A percentile compares a stretch with the other conserved stretches of the same genome.
These are phyloP conservation scores for Cyprinodon tularosa DNA, from an alignment of 2,113 vertebrate genomes.

Conservation along the genomic window DNA sequence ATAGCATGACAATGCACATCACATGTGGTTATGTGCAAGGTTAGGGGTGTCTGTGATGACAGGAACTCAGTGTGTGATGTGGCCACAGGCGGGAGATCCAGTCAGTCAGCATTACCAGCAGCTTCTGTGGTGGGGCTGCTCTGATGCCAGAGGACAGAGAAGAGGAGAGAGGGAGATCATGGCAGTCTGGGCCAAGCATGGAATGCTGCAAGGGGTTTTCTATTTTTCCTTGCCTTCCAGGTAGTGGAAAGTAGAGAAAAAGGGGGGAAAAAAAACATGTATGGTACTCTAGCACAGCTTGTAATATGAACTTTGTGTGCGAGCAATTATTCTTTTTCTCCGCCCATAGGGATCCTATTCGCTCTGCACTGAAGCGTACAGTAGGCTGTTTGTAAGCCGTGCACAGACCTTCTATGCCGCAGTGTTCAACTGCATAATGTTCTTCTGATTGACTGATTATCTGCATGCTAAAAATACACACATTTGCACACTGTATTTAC, in stretches of 20 bases:
- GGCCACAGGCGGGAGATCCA: constrained; percentile 44
- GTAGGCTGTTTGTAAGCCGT: constrained; percentile 49
- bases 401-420: constrained; percentile 28
- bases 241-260: background rate
- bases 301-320: constrained; percentile 54
- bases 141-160: constrained; percentile 39
- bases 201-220: constrained; percentile 44
- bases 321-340: constrained; percentile 35
- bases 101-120: constrained; percentile 37
- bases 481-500: constrained; percentile 46
- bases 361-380: constrained; percentile 48
- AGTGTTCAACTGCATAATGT: constrained; percentile 54
- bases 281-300: constrained; percentile 21
- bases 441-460: constrained; percentile 62
- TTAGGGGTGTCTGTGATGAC: constrained; percentile 4
- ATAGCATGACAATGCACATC: constrained; percentile 47
- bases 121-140: constrained; percentile 37
- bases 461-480: constrained; percentile 48
- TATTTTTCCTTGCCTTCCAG: constrained; percentile 45
- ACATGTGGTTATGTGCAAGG: constrained; percentile 5
- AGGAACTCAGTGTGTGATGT: constrained; percentile 18
- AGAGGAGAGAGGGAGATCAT: constrained; percentile 18
- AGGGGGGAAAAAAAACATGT: constrained; percentile 19
- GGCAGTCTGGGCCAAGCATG: constrained; percentile 19
- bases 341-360: constrained; percentile 43